These are phyloP conservation scores for Eidolon helvum DNA, from an alignment of 2,113 vertebrate genomes.

Conservation along the genomic window DNA sequence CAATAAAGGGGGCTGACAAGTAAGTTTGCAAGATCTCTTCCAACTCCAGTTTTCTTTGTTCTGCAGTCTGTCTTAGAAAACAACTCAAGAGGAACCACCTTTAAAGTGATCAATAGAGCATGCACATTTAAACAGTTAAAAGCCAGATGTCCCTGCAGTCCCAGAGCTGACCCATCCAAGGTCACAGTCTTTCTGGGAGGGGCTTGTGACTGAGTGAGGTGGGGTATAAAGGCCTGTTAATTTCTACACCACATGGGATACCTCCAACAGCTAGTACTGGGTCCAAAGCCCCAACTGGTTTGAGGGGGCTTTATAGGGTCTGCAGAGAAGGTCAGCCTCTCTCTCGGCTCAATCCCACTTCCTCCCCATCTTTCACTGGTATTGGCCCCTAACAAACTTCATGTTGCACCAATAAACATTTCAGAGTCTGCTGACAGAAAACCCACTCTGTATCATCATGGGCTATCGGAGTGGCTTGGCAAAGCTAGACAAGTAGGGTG, in stretches of 20 bases:
- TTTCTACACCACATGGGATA: neutral
- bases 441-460: too few species aligned
- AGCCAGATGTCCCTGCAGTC: fast-evolving
- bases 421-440: neutral
- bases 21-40: neutral
- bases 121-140: neutral
- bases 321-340: neutral
- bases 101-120: neutral
- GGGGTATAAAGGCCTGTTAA: neutral
- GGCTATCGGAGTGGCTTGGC: fast-evolving
- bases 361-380: neutral
- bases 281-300: neutral
- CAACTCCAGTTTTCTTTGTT: neutral
- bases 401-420: too few species aligned
- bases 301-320: too few species aligned
- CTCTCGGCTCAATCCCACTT: neutral
- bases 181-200: neutral
- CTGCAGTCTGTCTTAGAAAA: neutral
- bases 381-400: neutral
- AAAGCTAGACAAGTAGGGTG: neutral
- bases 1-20: neutral
- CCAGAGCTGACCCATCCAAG: neutral
- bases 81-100: neutral
- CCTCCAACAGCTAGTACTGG: neutral
- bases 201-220: neutral